phyloP scores from a whole-genome alignment of 2,113 vertebrate species.

The Lycaon pictus region DNA sequence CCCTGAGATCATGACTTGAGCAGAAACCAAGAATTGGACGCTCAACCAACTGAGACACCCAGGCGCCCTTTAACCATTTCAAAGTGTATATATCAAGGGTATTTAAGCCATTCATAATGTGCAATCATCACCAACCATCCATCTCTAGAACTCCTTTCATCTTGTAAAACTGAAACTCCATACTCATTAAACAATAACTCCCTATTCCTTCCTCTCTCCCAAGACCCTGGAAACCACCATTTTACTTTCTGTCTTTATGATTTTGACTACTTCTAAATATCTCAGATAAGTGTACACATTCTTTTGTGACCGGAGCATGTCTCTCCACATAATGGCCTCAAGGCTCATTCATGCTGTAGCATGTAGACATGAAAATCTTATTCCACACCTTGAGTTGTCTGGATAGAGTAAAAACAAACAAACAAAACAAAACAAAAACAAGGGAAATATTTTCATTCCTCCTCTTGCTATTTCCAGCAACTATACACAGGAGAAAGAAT shows the following conservation, averaged over 20 bases:
- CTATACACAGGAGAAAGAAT: background rate
- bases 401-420: background rate
- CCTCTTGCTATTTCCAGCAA: background rate
- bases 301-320: background rate
- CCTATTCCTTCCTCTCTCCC: background rate
- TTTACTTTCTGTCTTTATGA: background rate
- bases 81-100: background rate
- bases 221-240: background rate
- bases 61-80: background rate
- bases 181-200: background rate
- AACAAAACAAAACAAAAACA: background rate
- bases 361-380: constrained; percentile 45
- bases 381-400: constrained; percentile 15
- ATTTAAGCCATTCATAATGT: background rate
- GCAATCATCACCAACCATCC: background rate
- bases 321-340: background rate
- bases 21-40: background rate
- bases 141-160: background rate
- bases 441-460: constrained; percentile 28
- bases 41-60: background rate
- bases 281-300: background rate
- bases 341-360: background rate
- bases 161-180: background rate
- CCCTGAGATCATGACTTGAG: background rate
- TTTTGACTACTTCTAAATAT: background rate